A percentile compares a stretch with the other conserved stretches of the same genome.
These are phyloP conservation scores for Nemoura dubitans DNA, from an alignment of 2,888 invertebrate species.

Conservation along the genomic window DNA sequence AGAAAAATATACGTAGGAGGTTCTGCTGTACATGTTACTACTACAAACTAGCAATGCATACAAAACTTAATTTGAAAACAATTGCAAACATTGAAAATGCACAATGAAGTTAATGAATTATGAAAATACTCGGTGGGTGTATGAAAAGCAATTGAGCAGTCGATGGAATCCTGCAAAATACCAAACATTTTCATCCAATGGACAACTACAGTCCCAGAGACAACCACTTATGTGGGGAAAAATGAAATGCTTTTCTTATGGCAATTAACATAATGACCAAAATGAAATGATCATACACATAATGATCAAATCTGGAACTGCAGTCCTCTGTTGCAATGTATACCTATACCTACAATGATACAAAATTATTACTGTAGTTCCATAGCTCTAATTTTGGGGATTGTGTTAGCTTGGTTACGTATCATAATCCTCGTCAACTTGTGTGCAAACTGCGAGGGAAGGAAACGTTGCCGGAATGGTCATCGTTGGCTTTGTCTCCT, in stretches of 20 bases:
- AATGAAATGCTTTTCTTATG: too few relatives aligned
- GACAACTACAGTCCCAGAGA: too few relatives aligned
- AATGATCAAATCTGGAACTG: too few relatives aligned
- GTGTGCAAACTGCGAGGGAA: not conserved
- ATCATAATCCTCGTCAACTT: conserved; percentile 48
- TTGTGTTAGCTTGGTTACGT: conserved; percentile 38
- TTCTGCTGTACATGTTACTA: not conserved
- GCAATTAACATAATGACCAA: too few relatives aligned
- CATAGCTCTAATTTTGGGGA: not conserved
- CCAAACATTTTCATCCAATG: not conserved
- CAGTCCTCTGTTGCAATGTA: not conserved
- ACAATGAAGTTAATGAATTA: not conserved
- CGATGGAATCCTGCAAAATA: not conserved
- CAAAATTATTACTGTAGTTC: not conserved
- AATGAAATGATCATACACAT: too few relatives aligned
- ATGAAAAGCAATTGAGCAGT: not conserved
- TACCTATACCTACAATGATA: not conserved
- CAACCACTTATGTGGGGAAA: too few relatives aligned
- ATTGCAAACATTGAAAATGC: not conserved
- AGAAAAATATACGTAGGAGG: not conserved
- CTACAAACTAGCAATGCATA: not conserved
- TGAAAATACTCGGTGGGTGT: not conserved
- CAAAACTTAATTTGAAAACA: not conserved
- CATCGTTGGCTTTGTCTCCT: conserved; percentile 16
- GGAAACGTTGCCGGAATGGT: not conserved